Percentiles rank a stretch among this genome's conserved stretches.
Evolutionary conservation across 2,797 vertebrate genomes (phyloP).

Genomic region (Tragopan temminckii): DNA sequence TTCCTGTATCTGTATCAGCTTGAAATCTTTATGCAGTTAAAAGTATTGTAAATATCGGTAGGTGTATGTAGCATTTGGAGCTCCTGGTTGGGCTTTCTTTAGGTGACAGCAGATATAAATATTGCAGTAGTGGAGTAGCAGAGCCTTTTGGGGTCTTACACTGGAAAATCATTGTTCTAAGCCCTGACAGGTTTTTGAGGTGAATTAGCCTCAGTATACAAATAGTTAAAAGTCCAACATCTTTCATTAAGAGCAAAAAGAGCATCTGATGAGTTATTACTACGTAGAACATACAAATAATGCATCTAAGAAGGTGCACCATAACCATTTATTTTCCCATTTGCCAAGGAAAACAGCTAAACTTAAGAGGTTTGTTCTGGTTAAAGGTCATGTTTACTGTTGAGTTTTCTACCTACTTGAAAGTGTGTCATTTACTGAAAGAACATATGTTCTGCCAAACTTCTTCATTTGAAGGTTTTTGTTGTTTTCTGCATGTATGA

Average conservation of each 20-base stretch:
- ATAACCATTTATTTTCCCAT: fast-evolving
- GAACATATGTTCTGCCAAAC: neutral
- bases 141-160: neutral
- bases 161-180: neutral
- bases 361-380: conserved; percentile 7
- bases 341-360: neutral
- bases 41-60: neutral
- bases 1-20: neutral
- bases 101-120: neutral
- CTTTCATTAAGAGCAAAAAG: neutral
- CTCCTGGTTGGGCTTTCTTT: neutral
- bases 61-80: neutral
- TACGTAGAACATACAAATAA: neutral
- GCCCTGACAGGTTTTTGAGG: neutral
- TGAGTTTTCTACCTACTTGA: neutral
- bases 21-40: neutral
- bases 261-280: neutral
- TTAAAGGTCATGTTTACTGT: neutral
- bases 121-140: neutral
- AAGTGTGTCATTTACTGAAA: neutral
- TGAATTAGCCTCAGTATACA: neutral
- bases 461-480: neutral
- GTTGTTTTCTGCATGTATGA: neutral
- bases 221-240: neutral
- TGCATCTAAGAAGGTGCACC: neutral